These are phyloP conservation scores for Paramormyrops hopkinsi DNA, from an alignment of 2,797 vertebrate species.

Conservation along the genomic window DNA sequence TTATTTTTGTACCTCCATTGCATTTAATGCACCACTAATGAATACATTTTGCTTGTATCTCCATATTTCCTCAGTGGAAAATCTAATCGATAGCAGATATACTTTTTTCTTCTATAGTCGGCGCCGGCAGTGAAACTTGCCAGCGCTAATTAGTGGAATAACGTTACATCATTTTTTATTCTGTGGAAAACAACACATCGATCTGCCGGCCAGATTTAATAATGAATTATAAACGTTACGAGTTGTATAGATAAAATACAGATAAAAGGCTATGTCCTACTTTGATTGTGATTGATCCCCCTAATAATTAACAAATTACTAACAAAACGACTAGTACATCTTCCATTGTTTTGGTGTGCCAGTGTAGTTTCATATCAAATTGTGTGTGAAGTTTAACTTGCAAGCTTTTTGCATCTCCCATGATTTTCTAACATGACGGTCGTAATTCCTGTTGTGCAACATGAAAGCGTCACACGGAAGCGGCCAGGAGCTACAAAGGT, in stretches of 20 bases:
- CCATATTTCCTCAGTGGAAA: neutral
- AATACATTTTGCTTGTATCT: neutral
- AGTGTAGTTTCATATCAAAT: neutral
- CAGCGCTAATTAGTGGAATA: neutral
- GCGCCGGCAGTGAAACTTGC: neutral
- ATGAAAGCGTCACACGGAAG: neutral
- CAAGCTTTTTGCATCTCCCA: neutral
- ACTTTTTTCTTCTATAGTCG: neutral
- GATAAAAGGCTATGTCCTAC: neutral
- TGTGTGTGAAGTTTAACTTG: neutral
- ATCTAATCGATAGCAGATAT: neutral
- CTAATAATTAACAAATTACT: neutral
- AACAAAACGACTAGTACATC: neutral
- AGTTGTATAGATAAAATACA: neutral
- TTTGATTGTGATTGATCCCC: neutral
- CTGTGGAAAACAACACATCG: neutral
- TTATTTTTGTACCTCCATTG: neutral
- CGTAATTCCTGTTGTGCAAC: neutral
- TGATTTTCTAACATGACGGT: neutral
- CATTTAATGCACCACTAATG: neutral
- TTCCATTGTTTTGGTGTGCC: neutral
- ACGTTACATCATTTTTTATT: neutral
- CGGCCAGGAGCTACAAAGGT: neutral
- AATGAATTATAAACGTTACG: neutral
- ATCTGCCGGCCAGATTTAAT: neutral